Conservation (phyloP, 1,140 invertebrate genomes). For the Lepidostoma basale region DNA sequence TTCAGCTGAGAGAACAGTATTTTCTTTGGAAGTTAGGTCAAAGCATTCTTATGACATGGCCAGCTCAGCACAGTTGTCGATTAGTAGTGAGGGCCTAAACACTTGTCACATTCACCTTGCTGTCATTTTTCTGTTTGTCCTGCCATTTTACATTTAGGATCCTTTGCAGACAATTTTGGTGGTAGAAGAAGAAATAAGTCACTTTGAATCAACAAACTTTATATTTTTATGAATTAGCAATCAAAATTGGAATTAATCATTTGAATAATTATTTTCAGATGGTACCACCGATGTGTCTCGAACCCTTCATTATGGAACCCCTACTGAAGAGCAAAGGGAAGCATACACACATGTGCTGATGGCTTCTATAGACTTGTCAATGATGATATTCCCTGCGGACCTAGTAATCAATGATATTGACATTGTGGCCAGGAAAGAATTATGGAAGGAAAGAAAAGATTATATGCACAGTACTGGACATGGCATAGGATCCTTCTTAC, state of each 20-base stretch:
- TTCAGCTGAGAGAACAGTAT: no score
- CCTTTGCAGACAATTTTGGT: no score
- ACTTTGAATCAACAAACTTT: not conserved
- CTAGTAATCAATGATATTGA: conserved; percentile 73
- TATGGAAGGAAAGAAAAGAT: conserved; percentile 83
- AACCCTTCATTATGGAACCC: conserved; percentile 86
- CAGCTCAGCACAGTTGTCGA: no score
- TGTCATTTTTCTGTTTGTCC: no score
- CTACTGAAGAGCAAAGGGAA: conserved; percentile 75
- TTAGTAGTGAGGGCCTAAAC: no score
- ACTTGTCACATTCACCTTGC: no score
- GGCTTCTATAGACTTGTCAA: conserved; percentile 78
- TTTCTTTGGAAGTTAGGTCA: no score
- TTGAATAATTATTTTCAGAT: conserved; percentile 61
- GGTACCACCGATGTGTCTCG: conserved; percentile 94
- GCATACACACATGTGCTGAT: conserved; percentile 91
- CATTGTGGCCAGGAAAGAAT: conserved; percentile 73
- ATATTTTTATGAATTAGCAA: not conserved
- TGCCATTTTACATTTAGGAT: no score
- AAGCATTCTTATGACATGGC: no score
- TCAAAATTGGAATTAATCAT: no score
- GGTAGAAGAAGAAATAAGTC: no score
- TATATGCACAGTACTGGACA: conserved; percentile 89
- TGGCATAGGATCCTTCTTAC: conserved; percentile 86
- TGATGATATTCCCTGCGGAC: conserved; percentile 70